A percentile compares a stretch with the other conserved stretches of the same genome.
These are phyloP conservation scores for Drosophila mimetica DNA, from an alignment of 2,888 invertebrate species.

Conservation along the genomic window DNA sequence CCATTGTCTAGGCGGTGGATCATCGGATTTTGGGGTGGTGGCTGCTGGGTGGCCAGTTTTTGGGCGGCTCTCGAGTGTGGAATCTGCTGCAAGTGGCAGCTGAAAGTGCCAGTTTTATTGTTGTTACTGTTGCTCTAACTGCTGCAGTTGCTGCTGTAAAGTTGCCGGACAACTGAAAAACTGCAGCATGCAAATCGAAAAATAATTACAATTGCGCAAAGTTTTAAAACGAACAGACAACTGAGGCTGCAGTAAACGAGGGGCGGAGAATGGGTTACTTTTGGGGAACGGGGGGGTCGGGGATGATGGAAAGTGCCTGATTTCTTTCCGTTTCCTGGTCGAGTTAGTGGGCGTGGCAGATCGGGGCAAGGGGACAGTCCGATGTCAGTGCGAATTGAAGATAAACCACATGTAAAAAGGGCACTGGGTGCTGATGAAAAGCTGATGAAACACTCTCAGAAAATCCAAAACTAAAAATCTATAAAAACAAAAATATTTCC, in stretches of 20 bases:
- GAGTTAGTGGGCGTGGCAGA: conserved; percentile 1
- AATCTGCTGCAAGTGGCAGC: conserved; percentile 37
- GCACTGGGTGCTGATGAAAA: neutral
- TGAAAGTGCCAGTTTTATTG: conserved; percentile 52
- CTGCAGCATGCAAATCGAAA: conserved; percentile 62
- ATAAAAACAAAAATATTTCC: too few relatives aligned
- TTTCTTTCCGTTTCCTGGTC: conserved; percentile 52
- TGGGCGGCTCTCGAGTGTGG: neutral
- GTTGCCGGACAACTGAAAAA: conserved; percentile 54
- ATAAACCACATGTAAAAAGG: conserved; percentile 30
- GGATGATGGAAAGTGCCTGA: conserved; percentile 35
- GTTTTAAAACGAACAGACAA: conserved; percentile 56
- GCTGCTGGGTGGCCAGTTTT: neutral
- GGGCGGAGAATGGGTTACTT: conserved; percentile 7
- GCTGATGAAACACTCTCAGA: neutral
- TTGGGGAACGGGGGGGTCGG: neutral
- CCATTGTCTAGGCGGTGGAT: conserved; percentile 39
- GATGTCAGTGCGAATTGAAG: conserved; percentile 35
- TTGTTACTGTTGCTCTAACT: conserved; percentile 34
- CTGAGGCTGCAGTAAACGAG: conserved; percentile 15
- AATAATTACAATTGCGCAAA: conserved; percentile 62
- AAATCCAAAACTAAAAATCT: too few relatives aligned
- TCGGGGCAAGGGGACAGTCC: conserved; percentile 1
- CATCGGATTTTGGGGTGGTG: neutral
- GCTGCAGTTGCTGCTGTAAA: conserved; percentile 30